Evolutionary conservation across 1,140 invertebrate species (phyloP).

Genomic region (Heliconius melpomene): DNA sequence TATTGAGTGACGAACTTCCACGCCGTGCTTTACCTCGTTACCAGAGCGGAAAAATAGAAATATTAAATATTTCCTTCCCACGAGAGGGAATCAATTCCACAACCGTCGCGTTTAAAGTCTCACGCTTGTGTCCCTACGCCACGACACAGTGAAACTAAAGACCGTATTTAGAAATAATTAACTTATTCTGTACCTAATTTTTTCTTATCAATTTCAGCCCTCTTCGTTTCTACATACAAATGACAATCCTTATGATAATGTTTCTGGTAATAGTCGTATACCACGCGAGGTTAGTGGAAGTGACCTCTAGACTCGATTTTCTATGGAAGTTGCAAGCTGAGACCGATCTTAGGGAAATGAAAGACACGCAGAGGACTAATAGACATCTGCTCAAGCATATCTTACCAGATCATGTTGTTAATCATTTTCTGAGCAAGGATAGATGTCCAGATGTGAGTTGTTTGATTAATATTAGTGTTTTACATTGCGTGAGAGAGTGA

Average conservation of each 20-base stretch:
- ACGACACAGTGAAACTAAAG: too few species aligned
- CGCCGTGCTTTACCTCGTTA: too few species aligned
- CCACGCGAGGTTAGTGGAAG: conserved; percentile 94
- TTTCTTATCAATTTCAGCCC: conserved; percentile 55
- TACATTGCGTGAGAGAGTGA: too few species aligned
- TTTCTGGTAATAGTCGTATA: conserved; percentile 94
- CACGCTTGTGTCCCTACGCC: too few species aligned
- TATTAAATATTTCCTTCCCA: too few species aligned
- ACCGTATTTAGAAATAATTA: too few species aligned
- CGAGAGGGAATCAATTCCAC: too few species aligned
- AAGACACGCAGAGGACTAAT: conserved; percentile 92
- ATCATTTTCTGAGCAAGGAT: conserved; percentile 92
- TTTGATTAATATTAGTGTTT: too few species aligned
- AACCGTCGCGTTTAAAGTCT: too few species aligned
- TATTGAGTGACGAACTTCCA: too few species aligned
- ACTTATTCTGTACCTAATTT: background rate
- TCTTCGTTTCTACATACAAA: conserved; percentile 87
- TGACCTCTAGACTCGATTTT: conserved; percentile 95
- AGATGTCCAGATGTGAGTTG: conserved; percentile 85
- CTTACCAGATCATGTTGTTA: conserved; percentile 97
- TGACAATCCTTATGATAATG: conserved; percentile 89
- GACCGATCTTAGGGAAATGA: conserved; percentile 94
- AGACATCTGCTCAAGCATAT: conserved; percentile 95
- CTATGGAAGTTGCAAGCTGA: conserved; percentile 97
- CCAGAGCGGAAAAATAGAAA: too few species aligned